A percentile compares a stretch with the other conserved stretches of the same genome.
Conservation (phyloP, 2,797 vertebrate genomes). For the Pangasius krempfi region DNA sequence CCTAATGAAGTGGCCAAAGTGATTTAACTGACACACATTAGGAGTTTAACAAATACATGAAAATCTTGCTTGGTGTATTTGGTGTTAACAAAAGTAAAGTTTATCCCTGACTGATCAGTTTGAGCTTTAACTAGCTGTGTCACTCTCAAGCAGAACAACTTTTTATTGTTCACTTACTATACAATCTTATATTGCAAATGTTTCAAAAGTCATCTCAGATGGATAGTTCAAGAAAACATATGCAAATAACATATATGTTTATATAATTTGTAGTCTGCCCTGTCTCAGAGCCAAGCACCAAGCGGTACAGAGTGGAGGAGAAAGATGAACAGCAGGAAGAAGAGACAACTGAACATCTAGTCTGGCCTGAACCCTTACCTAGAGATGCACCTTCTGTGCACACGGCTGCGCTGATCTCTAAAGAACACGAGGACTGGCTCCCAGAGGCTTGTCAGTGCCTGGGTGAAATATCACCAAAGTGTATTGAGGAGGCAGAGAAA, state of each 20-base stretch:
- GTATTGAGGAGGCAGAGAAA: slow-evolving; percentile 45
- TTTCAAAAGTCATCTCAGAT: not conserved
- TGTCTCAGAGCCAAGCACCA: slow-evolving; percentile 63
- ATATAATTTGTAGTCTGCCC: slow-evolving; percentile 57
- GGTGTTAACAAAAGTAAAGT: not conserved
- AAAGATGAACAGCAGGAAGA: slow-evolving; percentile 25
- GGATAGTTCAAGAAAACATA: not conserved
- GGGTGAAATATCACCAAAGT: slow-evolving; percentile 37
- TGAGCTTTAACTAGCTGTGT: not conserved
- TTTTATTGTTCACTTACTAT: not conserved
- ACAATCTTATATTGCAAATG: not conserved
- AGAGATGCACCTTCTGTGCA: slow-evolving; percentile 60
- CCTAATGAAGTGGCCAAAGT: not conserved
- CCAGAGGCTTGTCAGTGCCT: slow-evolving; percentile 63
- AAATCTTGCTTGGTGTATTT: not conserved
- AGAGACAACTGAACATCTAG: slow-evolving; percentile 10
- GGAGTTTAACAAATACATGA: not conserved
- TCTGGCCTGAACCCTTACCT: slow-evolving; percentile 70
- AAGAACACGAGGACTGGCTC: slow-evolving; percentile 46
- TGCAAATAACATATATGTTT: not conserved
- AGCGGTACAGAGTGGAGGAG: slow-evolving; percentile 50
- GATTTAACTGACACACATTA: not conserved
- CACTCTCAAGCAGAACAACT: not conserved
- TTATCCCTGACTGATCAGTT: not conserved
- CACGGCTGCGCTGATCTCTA: slow-evolving; percentile 60